Conservation (phyloP, 2,888 invertebrate species). For the Sminthurinus aureus region DNA sequence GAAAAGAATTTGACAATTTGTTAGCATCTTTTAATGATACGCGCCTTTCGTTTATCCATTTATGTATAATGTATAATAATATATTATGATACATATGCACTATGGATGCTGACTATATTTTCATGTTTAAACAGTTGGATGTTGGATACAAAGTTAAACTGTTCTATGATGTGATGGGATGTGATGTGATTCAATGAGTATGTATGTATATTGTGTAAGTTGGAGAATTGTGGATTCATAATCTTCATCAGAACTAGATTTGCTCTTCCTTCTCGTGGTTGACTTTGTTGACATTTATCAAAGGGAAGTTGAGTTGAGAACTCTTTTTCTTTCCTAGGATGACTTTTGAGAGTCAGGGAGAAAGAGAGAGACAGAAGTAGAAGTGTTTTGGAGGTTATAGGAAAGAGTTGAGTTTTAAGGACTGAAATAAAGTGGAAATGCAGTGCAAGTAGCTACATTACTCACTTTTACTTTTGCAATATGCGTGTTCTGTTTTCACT, state of each 20-base stretch:
- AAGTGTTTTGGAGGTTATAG: not conserved
- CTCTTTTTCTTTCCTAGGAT: not conserved
- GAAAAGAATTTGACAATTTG: not conserved
- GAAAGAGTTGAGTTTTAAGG: conserved; percentile 1
- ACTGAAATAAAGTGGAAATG: conserved; percentile 18
- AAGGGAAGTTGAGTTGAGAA: conserved; percentile 19
- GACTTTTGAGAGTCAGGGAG: not conserved
- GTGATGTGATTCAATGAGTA: not conserved
- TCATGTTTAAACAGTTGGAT: too few species aligned
- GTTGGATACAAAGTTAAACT: too few species aligned
- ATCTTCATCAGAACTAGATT: conserved; percentile 13
- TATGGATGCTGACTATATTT: too few species aligned
- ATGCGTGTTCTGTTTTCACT: not conserved
- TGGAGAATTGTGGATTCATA: not conserved
- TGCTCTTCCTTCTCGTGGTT: conserved; percentile 21
- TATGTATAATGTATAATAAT: not conserved
- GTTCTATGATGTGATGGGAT: not conserved
- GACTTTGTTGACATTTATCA: conserved; percentile 23
- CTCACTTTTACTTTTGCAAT: not conserved
- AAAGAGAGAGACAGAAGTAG: not conserved
- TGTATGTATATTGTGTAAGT: not conserved
- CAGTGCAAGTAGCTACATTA: conserved; percentile 23
- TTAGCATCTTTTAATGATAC: not conserved
- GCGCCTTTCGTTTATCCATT: not conserved
- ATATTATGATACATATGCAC: not conserved